Evolutionary conservation across 1,140 invertebrate species (phyloP).

Genomic region (Drosophila triauraria): DNA sequence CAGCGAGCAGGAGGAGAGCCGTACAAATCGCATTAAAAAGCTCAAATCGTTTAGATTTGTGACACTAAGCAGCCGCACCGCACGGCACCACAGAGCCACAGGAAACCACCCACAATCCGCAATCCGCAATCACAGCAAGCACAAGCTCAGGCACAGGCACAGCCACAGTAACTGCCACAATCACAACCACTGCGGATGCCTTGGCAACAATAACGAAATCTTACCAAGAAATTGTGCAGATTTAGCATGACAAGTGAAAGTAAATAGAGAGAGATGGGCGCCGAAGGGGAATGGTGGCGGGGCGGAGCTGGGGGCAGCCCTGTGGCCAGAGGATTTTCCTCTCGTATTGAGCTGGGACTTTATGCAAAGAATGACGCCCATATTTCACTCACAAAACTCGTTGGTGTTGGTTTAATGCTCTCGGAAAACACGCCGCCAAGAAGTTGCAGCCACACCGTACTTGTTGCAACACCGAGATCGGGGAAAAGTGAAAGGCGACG

Average conservation of each 20-base stretch:
- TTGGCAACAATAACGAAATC: conserved; percentile 51
- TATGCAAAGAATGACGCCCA: conserved; percentile 75
- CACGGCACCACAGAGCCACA: conserved; percentile 5
- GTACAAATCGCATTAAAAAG: conserved; percentile 70
- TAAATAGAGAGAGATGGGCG: conserved; percentile 56
- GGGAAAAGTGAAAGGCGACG: not conserved
- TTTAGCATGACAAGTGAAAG: conserved; percentile 70
- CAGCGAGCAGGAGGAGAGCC: conserved; percentile 19
- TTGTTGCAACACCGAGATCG: conserved; percentile 57
- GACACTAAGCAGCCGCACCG: conserved; percentile 60
- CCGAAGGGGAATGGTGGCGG: not conserved
- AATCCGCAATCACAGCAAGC: conserved; percentile 10
- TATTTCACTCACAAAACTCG: conserved; percentile 67
- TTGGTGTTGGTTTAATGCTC: conserved; percentile 58
- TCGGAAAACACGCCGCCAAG: conserved; percentile 66
- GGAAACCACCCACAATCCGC: conserved; percentile 10
- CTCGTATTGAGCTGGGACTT: conserved; percentile 49
- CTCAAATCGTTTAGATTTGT: conserved; percentile 78
- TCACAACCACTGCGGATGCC: conserved; percentile 17
- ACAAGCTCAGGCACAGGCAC: conserved; percentile 10
- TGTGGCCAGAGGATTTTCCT: conserved; percentile 28
- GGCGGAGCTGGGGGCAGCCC: not conserved
- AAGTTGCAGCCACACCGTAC: conserved; percentile 55
- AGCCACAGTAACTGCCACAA: conserved; percentile 17
- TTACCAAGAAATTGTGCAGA: conserved; percentile 62